Base-by-base conservation (phyloP, 2,888 invertebrate genomes). In the Dorcus hopei region DNA sequence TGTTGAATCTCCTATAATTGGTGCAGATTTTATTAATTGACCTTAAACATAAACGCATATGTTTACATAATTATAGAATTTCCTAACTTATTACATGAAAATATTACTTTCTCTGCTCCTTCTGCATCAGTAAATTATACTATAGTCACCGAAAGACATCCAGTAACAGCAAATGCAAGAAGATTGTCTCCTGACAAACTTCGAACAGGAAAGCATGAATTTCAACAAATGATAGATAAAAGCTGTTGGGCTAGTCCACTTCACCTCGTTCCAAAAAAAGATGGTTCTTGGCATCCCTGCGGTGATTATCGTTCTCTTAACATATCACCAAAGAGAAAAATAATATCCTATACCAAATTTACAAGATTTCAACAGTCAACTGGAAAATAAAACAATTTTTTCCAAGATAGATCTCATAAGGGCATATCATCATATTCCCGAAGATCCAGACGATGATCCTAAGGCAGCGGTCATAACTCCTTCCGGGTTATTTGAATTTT, bases 351-450 rank as follows among this genome's bases (percentile, higher is more conserved):
- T 65, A 4, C 62, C 55, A 0, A 61, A 65, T 48, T 63, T 66
- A n/a, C n/a, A n/a, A n/a, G n/a, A n/a, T n/a, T n/a, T n/a, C n/a
- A n/a, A n/a, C n/a, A n/a, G n/a, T n/a, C 23, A 4, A 23, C 23
- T 23, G 2, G 23, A 23, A 3, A 23, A 23, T 23, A 54, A 41
- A 33, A 57, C 39, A 14, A 45, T 50, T 9, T 60, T 59, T 39
- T 57, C 49, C 4, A 23, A 23, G 1, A 52, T 77, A 2, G 76
- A 77, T 62, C 63, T 78, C 3, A 65, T 67, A 0, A 64, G 69
- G 43, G 76, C 75, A 0, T 80, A 72, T 58, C 66, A 75, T 52
- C 76, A 78, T 49, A 75, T 80, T 5, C 77, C 74, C 3, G 50
- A 67, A 3, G 52, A 57, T 3, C 43, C 57, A 3, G 70, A 68